Evolutionary conservation across 2,888 invertebrate genomes (phyloP), one percentile per base, ranked within the genome.

Genomic region (Sarcophaga caerulescens): DNA sequence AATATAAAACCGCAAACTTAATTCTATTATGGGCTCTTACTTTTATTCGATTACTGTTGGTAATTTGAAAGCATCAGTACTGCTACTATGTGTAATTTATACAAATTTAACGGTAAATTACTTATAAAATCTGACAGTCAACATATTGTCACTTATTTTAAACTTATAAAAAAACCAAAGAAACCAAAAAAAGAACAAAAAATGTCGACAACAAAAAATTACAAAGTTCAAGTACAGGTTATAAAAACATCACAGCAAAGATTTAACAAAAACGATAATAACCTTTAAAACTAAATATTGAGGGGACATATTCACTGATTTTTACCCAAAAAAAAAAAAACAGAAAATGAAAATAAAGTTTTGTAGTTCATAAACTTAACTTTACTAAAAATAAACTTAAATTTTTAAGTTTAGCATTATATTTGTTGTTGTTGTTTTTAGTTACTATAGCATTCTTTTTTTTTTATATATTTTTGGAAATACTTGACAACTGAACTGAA

Each of bases 141-240:
- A 85, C 78, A 81, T 74, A 81, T 85, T 81, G 77, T 78, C 81
- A 81, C 78, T 79, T 80, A 52, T 52, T 85, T 81, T 19, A 73
- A 45, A 66, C 59, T 57, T 25, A 77, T 63, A 35, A n/a, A 47
- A 14, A 52, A 1, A 75, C n/a, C n/a, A n/a, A n/a, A n/a, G n/a
- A 70, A 70, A 70, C 10, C 19, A 66, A n/a, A 35, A 25, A 3
- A 57, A 44, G 10, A 68, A 63, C n/a, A 69, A 17, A 52, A 69
- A 65, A 21, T 8, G 14, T 57, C 59, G 4, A 4, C 12, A 60
- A 45, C 17, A 45, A 80, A 75, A 63, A 52, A 57, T 44, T 44
- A 71, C 25, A 77, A 87, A 85, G 88, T 88, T 88, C 88, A 88
- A 88, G 88, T 88, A 88, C 88, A 87, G 88, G 87, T 88, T 89